Evolutionary conservation across 1,140 invertebrate species (phyloP).

Genomic region (Ericerus pela): DNA sequence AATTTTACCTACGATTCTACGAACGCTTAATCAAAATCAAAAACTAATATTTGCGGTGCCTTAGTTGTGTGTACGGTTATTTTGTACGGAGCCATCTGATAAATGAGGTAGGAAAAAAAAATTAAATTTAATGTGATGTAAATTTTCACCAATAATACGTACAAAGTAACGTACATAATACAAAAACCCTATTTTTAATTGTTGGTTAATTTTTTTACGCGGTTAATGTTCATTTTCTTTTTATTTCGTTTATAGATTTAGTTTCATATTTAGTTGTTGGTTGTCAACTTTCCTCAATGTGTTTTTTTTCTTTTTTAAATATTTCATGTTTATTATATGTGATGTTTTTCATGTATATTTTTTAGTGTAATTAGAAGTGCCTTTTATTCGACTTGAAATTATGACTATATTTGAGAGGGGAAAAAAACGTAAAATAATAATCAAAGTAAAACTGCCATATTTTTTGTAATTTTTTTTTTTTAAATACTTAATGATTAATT

Average conservation of each 20-base stretch:
- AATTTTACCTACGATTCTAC: too few species aligned
- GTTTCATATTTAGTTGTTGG: neutral
- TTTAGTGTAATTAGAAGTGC: constrained; percentile 1
- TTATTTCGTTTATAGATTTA: neutral
- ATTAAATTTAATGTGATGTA: too few species aligned
- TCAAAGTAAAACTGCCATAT: constrained; percentile 1
- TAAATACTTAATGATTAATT: constrained; percentile 4
- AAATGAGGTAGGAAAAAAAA: too few species aligned
- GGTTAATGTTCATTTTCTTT: neutral
- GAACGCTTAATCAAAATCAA: too few species aligned
- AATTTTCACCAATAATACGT: too few species aligned
- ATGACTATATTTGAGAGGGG: too few species aligned
- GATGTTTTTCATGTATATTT: too few species aligned
- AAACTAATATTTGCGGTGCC: too few species aligned
- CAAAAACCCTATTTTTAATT: too few species aligned
- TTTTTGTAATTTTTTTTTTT: neutral
- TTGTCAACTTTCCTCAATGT: constrained; percentile 2
- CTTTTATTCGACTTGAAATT: neutral
- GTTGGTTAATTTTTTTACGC: constrained; percentile 1
- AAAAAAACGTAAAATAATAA: neutral
- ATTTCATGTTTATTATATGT: neutral
- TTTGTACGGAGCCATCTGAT: too few species aligned
- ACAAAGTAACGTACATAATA: too few species aligned
- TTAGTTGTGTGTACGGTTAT: too few species aligned
- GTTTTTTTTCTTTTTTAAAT: neutral